Evolutionary conservation across 2,888 invertebrate species (phyloP).

Genomic region (Monochamus alternatus): DNA sequence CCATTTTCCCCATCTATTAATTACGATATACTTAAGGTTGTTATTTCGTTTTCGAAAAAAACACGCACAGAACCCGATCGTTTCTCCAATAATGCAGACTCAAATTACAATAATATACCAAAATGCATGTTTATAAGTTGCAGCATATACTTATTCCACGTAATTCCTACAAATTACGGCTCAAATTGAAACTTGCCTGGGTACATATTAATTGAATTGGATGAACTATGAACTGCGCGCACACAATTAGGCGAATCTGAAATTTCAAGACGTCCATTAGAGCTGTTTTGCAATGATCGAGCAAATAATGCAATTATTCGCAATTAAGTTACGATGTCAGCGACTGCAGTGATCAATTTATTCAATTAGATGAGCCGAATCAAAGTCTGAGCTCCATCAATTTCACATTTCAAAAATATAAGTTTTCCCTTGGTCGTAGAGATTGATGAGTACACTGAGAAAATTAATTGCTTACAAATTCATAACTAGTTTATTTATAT

Average conservation of each 20-base stretch:
- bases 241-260: background rate
- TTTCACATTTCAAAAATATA: too few relatives aligned
- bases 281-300: background rate
- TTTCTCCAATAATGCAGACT: background rate
- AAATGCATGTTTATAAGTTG: background rate
- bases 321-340: background rate
- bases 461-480: too few relatives aligned
- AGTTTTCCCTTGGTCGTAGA: too few relatives aligned
- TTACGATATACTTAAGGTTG: background rate
- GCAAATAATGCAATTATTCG: background rate
- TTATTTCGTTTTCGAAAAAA: background rate
- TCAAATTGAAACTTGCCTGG: background rate
- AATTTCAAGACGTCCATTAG: background rate
- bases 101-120: background rate
- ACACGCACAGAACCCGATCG: background rate
- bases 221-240: background rate
- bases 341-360: background rate
- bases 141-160: background rate
- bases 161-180: background rate
- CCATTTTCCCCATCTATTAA: background rate
- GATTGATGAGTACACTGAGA: too few relatives aligned
- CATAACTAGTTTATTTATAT: too few relatives aligned
- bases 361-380: background rate
- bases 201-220: background rate
- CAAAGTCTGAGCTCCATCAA: too few relatives aligned